Conservation (phyloP, 1,140 invertebrate genomes). For the Cyclina sinensis region DNA sequence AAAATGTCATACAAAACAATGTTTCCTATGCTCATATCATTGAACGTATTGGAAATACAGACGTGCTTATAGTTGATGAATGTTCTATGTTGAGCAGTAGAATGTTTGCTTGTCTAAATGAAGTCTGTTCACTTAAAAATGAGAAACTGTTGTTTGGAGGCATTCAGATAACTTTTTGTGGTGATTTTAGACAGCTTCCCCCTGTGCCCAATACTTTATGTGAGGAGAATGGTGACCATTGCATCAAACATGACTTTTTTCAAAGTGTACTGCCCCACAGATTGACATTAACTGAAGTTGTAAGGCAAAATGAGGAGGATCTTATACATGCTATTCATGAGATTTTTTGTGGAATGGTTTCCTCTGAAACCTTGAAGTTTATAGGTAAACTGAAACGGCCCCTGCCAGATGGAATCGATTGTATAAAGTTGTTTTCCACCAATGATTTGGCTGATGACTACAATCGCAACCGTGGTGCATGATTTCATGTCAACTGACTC, state of each 20-base stretch:
- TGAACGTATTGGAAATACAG: not conserved
- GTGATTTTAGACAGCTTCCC: constrained; percentile 18
- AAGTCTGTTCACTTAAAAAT: constrained; percentile 11
- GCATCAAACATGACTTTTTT: not conserved
- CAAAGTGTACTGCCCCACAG: not conserved
- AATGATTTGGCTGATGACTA: constrained; percentile 20
- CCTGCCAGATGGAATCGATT: not conserved
- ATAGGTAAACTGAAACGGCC: not conserved
- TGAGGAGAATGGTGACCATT: not conserved
- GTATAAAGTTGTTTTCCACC: constrained; percentile 9
- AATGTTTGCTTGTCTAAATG: not conserved
- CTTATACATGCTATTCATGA: not conserved
- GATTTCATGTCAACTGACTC: not conserved
- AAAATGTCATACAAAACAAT: not conserved
- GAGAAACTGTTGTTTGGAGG: not conserved
- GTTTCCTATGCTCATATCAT: not conserved
- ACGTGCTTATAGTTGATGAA: constrained; percentile 38
- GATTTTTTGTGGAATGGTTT: not conserved
- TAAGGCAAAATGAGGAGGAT: not conserved
- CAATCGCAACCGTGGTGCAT: not conserved
- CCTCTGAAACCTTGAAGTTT: not conserved
- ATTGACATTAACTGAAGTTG: not conserved
- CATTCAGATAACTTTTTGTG: not conserved
- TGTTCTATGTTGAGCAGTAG: constrained; percentile 10
- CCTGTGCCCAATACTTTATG: not conserved